These are phyloP conservation scores for Hypothenemus hampei DNA, from an alignment of 1,140 invertebrate species.

Conservation along the genomic window DNA sequence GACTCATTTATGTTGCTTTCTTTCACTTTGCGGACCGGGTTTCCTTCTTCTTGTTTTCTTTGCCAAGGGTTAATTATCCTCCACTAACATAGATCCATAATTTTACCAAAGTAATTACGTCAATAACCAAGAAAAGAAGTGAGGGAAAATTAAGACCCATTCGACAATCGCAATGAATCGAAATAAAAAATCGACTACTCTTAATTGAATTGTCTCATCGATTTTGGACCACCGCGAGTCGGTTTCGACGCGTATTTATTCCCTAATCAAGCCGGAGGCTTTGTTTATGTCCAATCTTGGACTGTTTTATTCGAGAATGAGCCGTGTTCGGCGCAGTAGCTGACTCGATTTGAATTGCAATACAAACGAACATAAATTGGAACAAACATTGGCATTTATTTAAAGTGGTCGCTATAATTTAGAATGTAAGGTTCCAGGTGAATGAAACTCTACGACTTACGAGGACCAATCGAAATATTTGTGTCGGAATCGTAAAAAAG, in stretches of 20 bases:
- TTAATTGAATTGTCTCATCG: slow-evolving; percentile 36
- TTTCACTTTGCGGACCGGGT: not conserved
- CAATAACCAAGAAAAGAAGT: not conserved
- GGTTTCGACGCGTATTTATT: slow-evolving; percentile 33
- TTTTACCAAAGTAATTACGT: not conserved
- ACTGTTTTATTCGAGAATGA: slow-evolving; percentile 27
- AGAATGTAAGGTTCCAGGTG: not conserved
- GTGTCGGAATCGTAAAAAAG: too few relatives aligned
- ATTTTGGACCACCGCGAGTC: slow-evolving; percentile 30
- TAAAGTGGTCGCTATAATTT: slow-evolving; percentile 17
- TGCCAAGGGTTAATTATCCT: not conserved
- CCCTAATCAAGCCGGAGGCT: slow-evolving; percentile 32
- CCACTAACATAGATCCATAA: not conserved
- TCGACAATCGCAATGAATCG: slow-evolving; percentile 11
- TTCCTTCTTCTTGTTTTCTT: not conserved
- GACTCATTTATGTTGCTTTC: not conserved
- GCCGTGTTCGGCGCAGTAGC: slow-evolving; percentile 27
- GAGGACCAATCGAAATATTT: too few relatives aligned
- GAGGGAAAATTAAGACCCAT: slow-evolving; percentile 8
- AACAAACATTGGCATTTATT: slow-evolving; percentile 30
- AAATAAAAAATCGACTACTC: slow-evolving; percentile 23
- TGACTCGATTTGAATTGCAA: slow-evolving; percentile 34
- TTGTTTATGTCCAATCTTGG: slow-evolving; percentile 36
- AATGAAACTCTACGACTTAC: too few relatives aligned
- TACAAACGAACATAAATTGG: slow-evolving; percentile 31